Evolutionary conservation across 2,797 vertebrate species (phyloP), one percentile per base, ranked within the genome.

Genomic region (Urocyon cinereoargenteus): DNA sequence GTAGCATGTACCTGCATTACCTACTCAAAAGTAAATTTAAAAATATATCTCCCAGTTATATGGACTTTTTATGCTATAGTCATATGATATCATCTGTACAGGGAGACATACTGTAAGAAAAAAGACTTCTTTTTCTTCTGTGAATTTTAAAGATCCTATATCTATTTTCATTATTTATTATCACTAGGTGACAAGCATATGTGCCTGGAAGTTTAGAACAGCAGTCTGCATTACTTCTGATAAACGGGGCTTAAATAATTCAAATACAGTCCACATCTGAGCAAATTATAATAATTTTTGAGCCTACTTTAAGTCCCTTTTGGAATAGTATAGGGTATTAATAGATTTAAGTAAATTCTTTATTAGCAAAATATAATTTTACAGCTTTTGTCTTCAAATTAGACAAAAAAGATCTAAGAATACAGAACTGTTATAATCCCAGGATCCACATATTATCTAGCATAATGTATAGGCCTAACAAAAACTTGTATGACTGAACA

Each of bases 201-300:
- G 57, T 62, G 45, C 53, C 68, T 84, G 53, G 57, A 79, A 90
- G 34, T 70, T 90, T 51, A 90, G 11, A 82, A 79, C 9, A 77
- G 36, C 82, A 49, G 22, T 75, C 81, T 64, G 31, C 79, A 57
- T 12, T 15, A 8, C 66, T 91, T 45, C 40, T 82, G 62, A 93
- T 79, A 62, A 94, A 93, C 73, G 55, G 49, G 9, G 16, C 66
- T 96, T 94, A 95, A 92, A 83, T 83, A 92, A 98, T 55, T 96
- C 83, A 96, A 72, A 94, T 15, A 86, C 36, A 94, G 81, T 62
- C 28, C 49, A 83, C 45, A 90, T 86, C 6, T 61, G 79, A 95
- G 79, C 70, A 94, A 94, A 94, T 91, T 96, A 92, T 83, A 96
- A 95, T 90, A 55, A 93, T 75, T 93, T 87, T 57, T 93, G 57